Conservation (phyloP, 2,113 vertebrate species). For the Psilopsiagon aymara region DNA sequence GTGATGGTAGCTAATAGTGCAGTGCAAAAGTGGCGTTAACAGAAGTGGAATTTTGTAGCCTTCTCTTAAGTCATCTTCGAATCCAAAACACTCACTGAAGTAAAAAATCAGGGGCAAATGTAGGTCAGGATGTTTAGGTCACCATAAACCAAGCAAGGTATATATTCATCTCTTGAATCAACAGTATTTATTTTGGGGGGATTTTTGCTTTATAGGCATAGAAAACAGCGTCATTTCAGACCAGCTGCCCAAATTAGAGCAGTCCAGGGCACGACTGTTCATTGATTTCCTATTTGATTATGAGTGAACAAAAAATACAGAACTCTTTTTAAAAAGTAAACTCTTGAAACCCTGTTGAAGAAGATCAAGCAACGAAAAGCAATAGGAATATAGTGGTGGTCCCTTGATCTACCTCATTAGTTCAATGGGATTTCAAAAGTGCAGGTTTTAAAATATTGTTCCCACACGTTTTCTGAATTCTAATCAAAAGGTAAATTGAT, state of each 20-base stretch:
- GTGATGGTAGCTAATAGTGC: background rate
- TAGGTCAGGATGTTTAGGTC: background rate
- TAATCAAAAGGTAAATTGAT: slow-evolving; percentile 45
- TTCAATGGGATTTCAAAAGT: slow-evolving; percentile 51
- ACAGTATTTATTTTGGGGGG: background rate
- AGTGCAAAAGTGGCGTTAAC: background rate
- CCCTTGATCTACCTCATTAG: slow-evolving; percentile 41
- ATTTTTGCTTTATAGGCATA: background rate
- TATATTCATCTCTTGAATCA: background rate
- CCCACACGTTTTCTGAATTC: slow-evolving; percentile 42
- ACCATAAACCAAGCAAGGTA: background rate
- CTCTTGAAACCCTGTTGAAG: slow-evolving; percentile 10
- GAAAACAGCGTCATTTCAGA: background rate
- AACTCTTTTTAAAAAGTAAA: background rate
- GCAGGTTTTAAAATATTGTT: slow-evolving; percentile 40
- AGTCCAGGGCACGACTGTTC: background rate
- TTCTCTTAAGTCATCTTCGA: background rate
- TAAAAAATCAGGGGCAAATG: background rate
- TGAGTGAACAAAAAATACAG: background rate
- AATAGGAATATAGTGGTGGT: background rate
- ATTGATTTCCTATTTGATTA: slow-evolving; percentile 51
- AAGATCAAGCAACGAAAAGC: background rate
- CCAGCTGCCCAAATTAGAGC: slow-evolving; percentile 2
- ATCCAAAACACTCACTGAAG: background rate
- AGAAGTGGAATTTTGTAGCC: background rate